Evolutionary conservation across 2,888 invertebrate species (phyloP).

Genomic region (Copidosoma aretas): DNA sequence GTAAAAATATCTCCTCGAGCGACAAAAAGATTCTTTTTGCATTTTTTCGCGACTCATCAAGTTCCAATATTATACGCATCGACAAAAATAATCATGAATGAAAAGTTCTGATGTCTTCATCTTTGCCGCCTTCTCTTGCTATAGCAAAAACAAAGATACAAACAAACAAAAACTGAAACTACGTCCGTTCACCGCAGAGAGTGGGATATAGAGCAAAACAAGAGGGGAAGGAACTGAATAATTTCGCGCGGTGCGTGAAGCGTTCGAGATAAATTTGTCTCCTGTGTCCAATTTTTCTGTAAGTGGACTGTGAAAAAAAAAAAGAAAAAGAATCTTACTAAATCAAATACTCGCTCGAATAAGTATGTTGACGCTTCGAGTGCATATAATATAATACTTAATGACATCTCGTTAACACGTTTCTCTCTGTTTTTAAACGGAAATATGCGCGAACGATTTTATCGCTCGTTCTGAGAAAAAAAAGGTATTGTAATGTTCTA

Average conservation of each 20-base stretch:
- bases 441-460: no score
- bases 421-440: no score
- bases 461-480: no score
- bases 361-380: conserved; percentile 7
- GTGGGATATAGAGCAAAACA: not conserved
- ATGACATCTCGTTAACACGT: no score
- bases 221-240: conserved; percentile 3
- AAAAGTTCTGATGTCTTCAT: conserved; percentile 34
- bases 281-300: conserved; percentile 15
- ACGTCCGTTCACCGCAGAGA: not conserved
- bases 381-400: no score
- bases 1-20: conserved; percentile 19
- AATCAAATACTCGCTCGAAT: conserved; percentile 17
- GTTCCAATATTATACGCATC: conserved; percentile 34
- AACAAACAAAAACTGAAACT: not conserved
- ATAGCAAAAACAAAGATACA: conserved; percentile 2
- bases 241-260: conserved; percentile 10
- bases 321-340: no score
- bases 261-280: conserved; percentile 30
- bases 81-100: conserved; percentile 25
- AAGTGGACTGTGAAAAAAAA: conserved; percentile 6
- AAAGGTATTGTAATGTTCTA: no score
- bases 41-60: conserved; percentile 31
- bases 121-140: conserved; percentile 19
- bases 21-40: conserved; percentile 31